Evolutionary conservation across 2,888 invertebrate species (phyloP), one percentile per base, ranked within the genome.

Genomic region (Diogma glabrata): DNA sequence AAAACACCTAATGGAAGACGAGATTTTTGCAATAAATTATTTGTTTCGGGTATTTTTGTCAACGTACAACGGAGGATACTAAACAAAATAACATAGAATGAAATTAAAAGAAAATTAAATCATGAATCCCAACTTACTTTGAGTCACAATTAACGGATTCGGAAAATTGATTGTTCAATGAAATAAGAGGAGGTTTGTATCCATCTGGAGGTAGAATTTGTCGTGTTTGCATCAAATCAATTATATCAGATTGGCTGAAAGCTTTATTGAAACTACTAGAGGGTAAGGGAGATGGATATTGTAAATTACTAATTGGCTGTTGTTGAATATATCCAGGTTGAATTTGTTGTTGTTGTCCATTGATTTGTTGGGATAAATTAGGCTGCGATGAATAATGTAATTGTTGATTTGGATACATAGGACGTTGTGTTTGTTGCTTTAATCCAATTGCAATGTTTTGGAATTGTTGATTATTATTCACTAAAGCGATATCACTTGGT

Each of bases 51-150:
- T 64, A 99, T 87, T 67, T 89, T 88, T 52, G 90, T 91, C 60
- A 99, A 71, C 5, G 99, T 99, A 71, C 93, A 93, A 53, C 97
- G 80, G 72, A 99, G 93, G 57, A 99, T 84, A 56, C 90, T 92
- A 71, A 72, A 49, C 53, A 52, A 23, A 23, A 38, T 12, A 53
- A 46, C 10, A 46, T 46, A 24, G 7, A 26, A 24, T 17, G 7
- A 22, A 16, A 16, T 14, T 33, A 45, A 6, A 28, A 20, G 10
- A 48, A 30, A 46, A 49, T 7, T 23, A 5, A 40, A 50, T 53
- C 40, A n/a, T 47, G 12, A 16, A 1, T 45, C n/a, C 9, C 6
- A 7, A 77, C 84, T 81, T 72, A 88, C 86, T 93, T 91, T 48
- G 90, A 82, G 70, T 82, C 89, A 69, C 93, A 94, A 69, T 95